phyloP scores from a whole-genome alignment of 2,888 invertebrate species.

The Sarcophaga subvicina region DNA sequence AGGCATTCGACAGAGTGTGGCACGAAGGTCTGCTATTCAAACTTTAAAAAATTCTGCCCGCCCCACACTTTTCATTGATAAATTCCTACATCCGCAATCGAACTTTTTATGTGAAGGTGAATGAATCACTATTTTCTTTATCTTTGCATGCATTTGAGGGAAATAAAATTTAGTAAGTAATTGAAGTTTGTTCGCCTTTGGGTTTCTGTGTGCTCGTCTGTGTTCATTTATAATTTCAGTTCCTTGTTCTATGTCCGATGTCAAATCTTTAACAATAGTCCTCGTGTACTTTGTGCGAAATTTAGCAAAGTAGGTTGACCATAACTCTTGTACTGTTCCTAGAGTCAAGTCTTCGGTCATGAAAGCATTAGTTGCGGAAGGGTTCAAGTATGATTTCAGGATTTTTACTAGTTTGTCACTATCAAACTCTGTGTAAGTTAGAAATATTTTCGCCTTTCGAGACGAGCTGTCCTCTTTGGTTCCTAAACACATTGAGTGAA shows the following conservation, averaged over 20 bases:
- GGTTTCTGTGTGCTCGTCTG: conserved; percentile 43
- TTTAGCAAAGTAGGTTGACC: conserved; percentile 42
- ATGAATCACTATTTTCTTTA: conserved; percentile 39
- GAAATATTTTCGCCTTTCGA: neutral
- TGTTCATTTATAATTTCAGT: conserved; percentile 30
- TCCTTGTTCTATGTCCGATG: conserved; percentile 21
- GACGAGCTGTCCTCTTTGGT: conserved; percentile 1
- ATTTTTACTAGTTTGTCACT: conserved; percentile 2
- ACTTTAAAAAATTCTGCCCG: too few species aligned
- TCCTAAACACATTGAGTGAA: conserved; percentile 34
- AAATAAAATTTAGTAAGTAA: conserved; percentile 50
- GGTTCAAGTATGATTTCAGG: conserved; percentile 35
- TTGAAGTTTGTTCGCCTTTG: conserved; percentile 59
- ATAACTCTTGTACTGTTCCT: conserved; percentile 42
- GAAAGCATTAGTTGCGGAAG: conserved; percentile 32
- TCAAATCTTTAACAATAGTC: conserved; percentile 39
- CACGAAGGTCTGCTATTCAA: too few species aligned
- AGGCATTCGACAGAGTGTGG: too few species aligned
- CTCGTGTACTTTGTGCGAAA: conserved; percentile 51
- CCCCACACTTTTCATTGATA: too few species aligned
- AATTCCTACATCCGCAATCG: too few species aligned
- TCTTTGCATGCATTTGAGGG: conserved; percentile 44
- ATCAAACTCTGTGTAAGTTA: neutral
- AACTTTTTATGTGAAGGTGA: too few species aligned
- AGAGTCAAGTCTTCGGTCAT: neutral